Base-by-base conservation (phyloP, 2,888 invertebrate species). In the Galerucella nymphaeae region DNA sequence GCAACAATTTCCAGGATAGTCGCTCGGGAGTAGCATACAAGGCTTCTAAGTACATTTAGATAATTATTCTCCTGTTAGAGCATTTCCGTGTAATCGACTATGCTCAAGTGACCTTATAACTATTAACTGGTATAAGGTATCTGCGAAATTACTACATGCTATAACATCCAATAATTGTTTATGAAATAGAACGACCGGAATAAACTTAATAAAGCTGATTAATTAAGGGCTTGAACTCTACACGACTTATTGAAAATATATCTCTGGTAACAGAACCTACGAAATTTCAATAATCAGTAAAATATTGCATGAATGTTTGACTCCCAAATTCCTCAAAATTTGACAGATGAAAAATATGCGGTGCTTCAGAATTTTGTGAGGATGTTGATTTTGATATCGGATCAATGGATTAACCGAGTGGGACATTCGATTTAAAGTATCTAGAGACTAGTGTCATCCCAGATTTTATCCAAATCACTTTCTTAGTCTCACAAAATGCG, bases 31-130 rank as follows among this genome's bases (percentile, higher is more conserved):
- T 59, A 38, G 50, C 45, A 41, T 50, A 66, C 48, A 59, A 14
- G 41, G 55, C 66, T 66, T 66, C 42, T 57, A 45, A 65, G 66
- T 71, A 61, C 68, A 66, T 65, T 65, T 30, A 50, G 58, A 68
- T 69, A 73, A 75, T 75, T 73, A 75, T 68, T 73, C 67, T 73
- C 72, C 20, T 61, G 66, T 59, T 66, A 70, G 66, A 69, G 68
- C 57, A 71, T 75, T 75, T 71, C 65, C 66, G 71, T 67, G 70
- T 70, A 71, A 76, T 75, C 67, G 71, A 73, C 73, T 70, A 67
- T 70, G 48, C 69, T 66, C 65, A 18, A 70, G 66, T 73, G 73
- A 66, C 66, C 66, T 66, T 18, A 50, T 61, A 66, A 65, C 66
- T 42, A 53, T 30, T 42, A 62, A 61, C 55, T 55, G 14, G 48